A percentile compares a stretch with the other conserved stretches of the same genome.
phyloP scores from a whole-genome alignment of 2,113 vertebrate genomes.

The Platysternon megacephalum region DNA sequence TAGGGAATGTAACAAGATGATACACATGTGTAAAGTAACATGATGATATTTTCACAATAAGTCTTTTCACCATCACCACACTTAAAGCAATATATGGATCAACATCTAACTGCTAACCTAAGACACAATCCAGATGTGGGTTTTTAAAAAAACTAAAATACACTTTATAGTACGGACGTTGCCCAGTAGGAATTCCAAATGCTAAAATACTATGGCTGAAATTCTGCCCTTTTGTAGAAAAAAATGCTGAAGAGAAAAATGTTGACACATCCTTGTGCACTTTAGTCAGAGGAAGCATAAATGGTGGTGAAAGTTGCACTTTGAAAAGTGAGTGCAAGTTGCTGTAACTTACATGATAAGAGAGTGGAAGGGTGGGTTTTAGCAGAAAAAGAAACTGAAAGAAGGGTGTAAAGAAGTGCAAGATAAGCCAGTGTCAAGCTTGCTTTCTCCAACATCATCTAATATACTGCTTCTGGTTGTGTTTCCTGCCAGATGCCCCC shows the following conservation, averaged over 20 bases:
- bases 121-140: background rate
- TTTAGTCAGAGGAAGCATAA: constrained; percentile 1
- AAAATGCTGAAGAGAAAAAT: background rate
- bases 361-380: background rate
- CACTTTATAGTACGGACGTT: background rate
- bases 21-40: constrained; percentile 30
- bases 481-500: background rate
- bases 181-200: background rate
- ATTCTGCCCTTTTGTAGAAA: background rate
- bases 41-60: constrained; percentile 28
- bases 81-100: background rate
- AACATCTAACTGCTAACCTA: background rate
- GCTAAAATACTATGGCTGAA: background rate
- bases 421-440: background rate
- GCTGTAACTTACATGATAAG: background rate
- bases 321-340: background rate
- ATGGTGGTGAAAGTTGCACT: background rate
- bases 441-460: background rate
- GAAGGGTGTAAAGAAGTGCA: background rate
- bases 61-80: background rate
- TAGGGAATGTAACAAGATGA: constrained; percentile 45
- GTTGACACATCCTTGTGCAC: background rate
- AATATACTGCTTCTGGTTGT: background rate
- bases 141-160: background rate
- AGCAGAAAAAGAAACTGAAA: background rate